Evolutionary conservation across 2,888 invertebrate species (phyloP).

Genomic region (Meghimatium bilineatum): DNA sequence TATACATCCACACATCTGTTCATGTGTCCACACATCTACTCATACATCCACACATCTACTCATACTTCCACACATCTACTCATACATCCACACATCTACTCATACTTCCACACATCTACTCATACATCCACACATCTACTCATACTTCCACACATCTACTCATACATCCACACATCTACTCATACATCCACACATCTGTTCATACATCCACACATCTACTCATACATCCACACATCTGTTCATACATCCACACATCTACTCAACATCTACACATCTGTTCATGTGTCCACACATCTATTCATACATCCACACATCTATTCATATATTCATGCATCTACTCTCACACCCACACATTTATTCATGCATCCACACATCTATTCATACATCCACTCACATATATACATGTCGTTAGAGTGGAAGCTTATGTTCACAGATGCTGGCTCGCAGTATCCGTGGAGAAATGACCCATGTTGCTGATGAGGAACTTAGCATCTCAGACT

Average conservation of each 20-base stretch:
- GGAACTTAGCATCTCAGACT: constrained; percentile 59
- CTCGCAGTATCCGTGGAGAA: constrained; percentile 68
- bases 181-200: background rate
- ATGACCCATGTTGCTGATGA: constrained; percentile 57
- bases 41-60: too few relatives aligned
- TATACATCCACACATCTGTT: too few relatives aligned
- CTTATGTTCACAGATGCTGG: constrained; percentile 61
- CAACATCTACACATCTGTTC: too few relatives aligned
- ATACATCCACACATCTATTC: too few relatives aligned
- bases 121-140: background rate
- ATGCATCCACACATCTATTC: too few relatives aligned
- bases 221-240: background rate
- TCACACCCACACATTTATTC: background rate
- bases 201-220: background rate
- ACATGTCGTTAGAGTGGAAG: background rate
- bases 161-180: background rate
- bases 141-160: background rate
- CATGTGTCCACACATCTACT: background rate
- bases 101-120: background rate
- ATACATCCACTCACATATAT: too few relatives aligned
- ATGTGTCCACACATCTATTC: too few relatives aligned
- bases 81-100: background rate
- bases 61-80: background rate
- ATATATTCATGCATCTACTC: too few relatives aligned
- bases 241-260: background rate